Percentiles rank a stretch among this genome's conserved stretches.
phyloP scores from a whole-genome alignment of 2,888 invertebrate genomes.

The Sinotaia quadrata region DNA sequence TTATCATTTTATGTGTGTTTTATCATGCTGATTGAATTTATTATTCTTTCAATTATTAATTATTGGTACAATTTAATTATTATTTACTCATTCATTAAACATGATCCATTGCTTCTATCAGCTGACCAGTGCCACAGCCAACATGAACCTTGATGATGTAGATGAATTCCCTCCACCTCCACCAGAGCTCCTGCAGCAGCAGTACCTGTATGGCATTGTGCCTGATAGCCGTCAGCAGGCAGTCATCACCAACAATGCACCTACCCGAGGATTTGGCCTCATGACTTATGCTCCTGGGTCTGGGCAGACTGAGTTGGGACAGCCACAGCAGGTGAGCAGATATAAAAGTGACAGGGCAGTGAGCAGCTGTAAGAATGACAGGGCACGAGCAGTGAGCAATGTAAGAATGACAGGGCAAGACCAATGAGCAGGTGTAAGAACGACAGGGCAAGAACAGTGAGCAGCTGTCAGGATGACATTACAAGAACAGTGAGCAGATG shows the following conservation, averaged over 20 bases:
- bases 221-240: constrained; percentile 58
- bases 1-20: too few species aligned
- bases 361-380: too few species aligned
- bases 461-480: too few species aligned
- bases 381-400: constrained; percentile 22
- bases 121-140: constrained; percentile 51
- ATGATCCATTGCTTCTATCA: constrained; percentile 30
- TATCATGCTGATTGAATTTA: too few species aligned
- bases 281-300: constrained; percentile 57
- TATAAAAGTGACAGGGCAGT: neutral
- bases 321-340: constrained; percentile 48
- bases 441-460: too few species aligned
- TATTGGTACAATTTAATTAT: too few species aligned
- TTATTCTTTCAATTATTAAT: too few species aligned
- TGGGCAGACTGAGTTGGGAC: constrained; percentile 48
- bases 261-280: constrained; percentile 47
- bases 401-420: too few species aligned
- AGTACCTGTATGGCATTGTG: constrained; percentile 63
- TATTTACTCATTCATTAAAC: too few species aligned
- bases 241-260: constrained; percentile 46
- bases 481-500: too few species aligned
- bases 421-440: too few species aligned
- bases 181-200: constrained; percentile 62
- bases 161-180: constrained; percentile 62
- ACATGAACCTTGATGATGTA: constrained; percentile 42